Conservation (phyloP, 2,888 invertebrate species). For the Cosmia trapezina region DNA sequence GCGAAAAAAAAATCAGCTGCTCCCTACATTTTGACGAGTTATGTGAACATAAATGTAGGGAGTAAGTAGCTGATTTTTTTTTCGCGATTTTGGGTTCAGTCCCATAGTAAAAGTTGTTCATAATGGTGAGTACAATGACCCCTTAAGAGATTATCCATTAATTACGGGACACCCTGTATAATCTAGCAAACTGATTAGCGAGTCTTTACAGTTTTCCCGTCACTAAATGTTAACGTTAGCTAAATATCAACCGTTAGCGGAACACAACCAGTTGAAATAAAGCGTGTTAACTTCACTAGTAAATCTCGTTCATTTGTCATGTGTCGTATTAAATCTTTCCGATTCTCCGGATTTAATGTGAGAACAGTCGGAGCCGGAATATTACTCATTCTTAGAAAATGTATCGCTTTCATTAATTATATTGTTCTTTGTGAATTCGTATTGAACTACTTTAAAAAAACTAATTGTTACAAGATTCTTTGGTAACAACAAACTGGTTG, state of each 20-base stretch:
- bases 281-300: slow-evolving; percentile 39
- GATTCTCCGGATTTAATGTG: slow-evolving; percentile 46
- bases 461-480: slow-evolving; percentile 41
- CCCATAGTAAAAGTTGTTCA: too few species aligned
- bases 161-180: too few species aligned
- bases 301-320: slow-evolving; percentile 61
- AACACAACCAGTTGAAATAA: slow-evolving; percentile 37
- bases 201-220: background rate
- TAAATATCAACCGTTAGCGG: background rate
- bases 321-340: slow-evolving; percentile 64
- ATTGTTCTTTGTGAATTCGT: slow-evolving; percentile 39
- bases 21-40: too few species aligned
- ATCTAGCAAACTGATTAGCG: background rate
- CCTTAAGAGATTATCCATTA: too few species aligned
- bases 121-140: too few species aligned
- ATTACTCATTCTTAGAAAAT: slow-evolving; percentile 61
- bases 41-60: too few species aligned
- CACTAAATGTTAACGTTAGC: slow-evolving; percentile 22
- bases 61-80: too few species aligned
- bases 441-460: slow-evolving; percentile 26
- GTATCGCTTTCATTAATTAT: slow-evolving; percentile 56
- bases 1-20: too few species aligned
- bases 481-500: background rate
- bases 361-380: slow-evolving; percentile 27
- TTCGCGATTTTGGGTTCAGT: too few species aligned